Evolutionary conservation across 2,113 vertebrate genomes (phyloP).

Genomic region (Hydrochoerus hydrochaeris): DNA sequence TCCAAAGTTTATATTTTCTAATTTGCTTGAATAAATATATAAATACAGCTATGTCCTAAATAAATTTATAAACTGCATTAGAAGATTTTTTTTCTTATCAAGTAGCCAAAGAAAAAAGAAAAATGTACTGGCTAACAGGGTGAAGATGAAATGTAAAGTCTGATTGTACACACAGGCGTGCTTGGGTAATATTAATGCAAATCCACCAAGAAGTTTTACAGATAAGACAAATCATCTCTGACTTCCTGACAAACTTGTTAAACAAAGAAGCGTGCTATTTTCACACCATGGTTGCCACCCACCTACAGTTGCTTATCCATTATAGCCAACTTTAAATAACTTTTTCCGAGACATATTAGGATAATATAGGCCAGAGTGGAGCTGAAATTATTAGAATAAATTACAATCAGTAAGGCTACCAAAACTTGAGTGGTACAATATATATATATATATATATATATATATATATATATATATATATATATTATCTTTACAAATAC

Average conservation of each 20-base stretch:
- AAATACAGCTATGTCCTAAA: background rate
- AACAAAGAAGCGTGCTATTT: background rate
- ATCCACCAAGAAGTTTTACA: background rate
- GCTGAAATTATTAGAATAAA: background rate
- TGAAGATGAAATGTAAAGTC: background rate
- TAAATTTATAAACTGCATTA: background rate
- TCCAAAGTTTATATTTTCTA: background rate
- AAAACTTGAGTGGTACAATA: constrained; percentile 9
- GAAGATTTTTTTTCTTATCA: background rate
- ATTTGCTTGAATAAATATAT: background rate
- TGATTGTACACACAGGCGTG: background rate
- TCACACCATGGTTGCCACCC: background rate
- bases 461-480: too few relatives aligned
- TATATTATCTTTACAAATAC: background rate
- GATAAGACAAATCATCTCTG: background rate
- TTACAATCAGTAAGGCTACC: background rate
- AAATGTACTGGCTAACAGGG: background rate
- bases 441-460: too few relatives aligned
- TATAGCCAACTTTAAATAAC: background rate
- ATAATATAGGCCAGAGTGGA: background rate
- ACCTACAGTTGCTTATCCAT: background rate
- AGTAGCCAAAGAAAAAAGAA: background rate
- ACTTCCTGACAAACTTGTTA: background rate
- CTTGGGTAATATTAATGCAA: background rate
- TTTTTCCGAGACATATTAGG: background rate